Conservation (phyloP, 2,797 vertebrate species). For the Pelodytes ibericus region DNA sequence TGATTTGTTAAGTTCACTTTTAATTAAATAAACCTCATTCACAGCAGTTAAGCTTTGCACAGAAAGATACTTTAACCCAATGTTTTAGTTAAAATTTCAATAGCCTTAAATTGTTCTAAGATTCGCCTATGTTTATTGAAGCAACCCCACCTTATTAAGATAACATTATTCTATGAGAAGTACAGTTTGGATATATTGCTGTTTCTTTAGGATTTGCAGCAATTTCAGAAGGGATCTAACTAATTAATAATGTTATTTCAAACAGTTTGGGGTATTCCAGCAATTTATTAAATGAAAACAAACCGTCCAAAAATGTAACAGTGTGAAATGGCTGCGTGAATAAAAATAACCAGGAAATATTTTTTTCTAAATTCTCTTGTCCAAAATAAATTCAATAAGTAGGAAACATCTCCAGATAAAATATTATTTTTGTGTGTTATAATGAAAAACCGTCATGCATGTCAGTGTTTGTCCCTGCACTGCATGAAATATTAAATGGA, state of each 20-base stretch:
- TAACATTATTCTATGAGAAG: slow-evolving; percentile 21
- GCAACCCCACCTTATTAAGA: slow-evolving; percentile 3
- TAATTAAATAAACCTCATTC: too few species aligned
- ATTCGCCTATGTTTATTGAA: slow-evolving; percentile 28
- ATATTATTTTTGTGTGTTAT: too few species aligned
- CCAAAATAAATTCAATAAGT: not conserved
- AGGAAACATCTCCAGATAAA: not conserved
- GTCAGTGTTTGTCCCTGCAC: too few species aligned
- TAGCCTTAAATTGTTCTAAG: not conserved
- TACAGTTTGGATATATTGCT: not conserved
- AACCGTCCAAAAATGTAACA: slow-evolving; percentile 13
- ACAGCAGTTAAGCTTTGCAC: too few species aligned
- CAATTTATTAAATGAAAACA: slow-evolving; percentile 44
- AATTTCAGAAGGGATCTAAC: slow-evolving; percentile 8
- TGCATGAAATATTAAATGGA: too few species aligned
- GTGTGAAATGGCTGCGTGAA: too few species aligned
- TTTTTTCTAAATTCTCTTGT: not conserved
- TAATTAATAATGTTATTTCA: slow-evolving; percentile 41
- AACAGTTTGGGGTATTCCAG: slow-evolving; percentile 17
- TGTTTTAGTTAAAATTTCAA: not conserved
- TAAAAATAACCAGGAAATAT: not conserved
- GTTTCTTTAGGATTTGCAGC: slow-evolving; percentile 35
- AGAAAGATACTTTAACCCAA: not conserved
- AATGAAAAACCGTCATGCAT: too few species aligned
- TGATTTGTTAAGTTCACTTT: too few species aligned